Percentiles rank a stretch among this genome's conserved stretches.
phyloP scores from a whole-genome alignment of 2,797 vertebrate genomes.

The Pyrocephalus nanus region DNA sequence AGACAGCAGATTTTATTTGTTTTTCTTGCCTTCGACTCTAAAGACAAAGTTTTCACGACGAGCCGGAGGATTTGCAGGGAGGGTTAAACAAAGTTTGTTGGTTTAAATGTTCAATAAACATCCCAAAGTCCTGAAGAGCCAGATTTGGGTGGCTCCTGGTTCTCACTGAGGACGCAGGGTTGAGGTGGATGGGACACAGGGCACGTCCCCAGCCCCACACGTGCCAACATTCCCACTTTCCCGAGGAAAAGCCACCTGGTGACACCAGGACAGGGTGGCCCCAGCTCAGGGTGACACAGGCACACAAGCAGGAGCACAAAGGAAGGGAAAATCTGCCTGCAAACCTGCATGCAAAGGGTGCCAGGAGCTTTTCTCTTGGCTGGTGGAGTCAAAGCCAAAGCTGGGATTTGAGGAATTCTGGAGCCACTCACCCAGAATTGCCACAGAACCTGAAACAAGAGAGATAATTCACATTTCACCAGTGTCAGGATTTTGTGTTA shows the following conservation, averaged over 20 bases:
- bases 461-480: neutral
- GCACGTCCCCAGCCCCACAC: fast-evolving
- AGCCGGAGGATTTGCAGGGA: neutral
- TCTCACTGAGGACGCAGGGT: neutral
- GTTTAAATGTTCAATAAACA: neutral
- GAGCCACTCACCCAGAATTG: neutral
- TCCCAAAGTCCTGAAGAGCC: no score
- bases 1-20: neutral
- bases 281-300: neutral
- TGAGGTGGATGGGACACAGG: neutral
- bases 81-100: neutral
- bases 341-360: neutral
- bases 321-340: neutral
- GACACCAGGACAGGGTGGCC: neutral
- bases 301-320: neutral
- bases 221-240: fast-evolving
- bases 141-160: neutral
- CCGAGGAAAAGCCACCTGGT: neutral
- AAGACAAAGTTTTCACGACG: neutral
- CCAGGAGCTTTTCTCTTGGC: neutral
- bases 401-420: neutral
- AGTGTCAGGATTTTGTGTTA: fast-evolving
- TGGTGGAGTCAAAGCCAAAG: neutral
- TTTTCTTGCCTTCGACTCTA: neutral
- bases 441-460: neutral